These are phyloP conservation scores for Torymus aiolomorphi DNA, from an alignment of 2,888 invertebrate species.

Conservation along the genomic window DNA sequence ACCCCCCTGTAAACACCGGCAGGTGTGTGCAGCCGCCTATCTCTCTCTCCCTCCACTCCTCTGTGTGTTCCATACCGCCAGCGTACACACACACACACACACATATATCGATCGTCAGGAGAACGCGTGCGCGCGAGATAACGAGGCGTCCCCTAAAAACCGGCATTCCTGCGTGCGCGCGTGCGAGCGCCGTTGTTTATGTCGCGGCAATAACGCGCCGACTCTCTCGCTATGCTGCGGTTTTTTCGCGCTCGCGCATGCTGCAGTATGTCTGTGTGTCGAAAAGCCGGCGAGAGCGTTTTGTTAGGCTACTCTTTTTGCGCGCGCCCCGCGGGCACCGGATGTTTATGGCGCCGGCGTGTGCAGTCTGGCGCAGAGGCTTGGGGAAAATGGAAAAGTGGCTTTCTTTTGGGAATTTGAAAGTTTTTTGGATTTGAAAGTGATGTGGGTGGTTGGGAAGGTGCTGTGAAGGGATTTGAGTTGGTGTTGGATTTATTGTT, in stretches of 20 bases:
- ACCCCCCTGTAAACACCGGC: too few relatives aligned
- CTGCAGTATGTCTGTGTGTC: too few relatives aligned
- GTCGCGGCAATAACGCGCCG: constrained; percentile 17
- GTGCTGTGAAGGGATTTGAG: too few relatives aligned
- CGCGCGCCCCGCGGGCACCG: not conserved
- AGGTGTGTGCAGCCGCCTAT: not conserved
- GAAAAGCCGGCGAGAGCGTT: too few relatives aligned
- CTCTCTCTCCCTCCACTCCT: not conserved
- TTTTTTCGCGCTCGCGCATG: too few relatives aligned
- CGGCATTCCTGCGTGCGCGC: constrained; percentile 16
- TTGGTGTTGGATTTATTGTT: too few relatives aligned
- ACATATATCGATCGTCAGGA: constrained; percentile 27
- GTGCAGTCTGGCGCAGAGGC: not conserved
- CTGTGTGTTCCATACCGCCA: too few relatives aligned
- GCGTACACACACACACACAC: not conserved
- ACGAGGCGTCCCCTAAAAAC: not conserved
- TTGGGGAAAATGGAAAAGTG: not conserved
- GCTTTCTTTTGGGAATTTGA: constrained; percentile 8
- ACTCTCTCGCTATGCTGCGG: too few relatives aligned
- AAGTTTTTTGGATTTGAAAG: too few relatives aligned
- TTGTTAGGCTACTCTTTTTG: not conserved
- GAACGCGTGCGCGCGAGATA: constrained; percentile 5
- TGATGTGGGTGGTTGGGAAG: too few relatives aligned
- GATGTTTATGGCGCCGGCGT: constrained; percentile 26
- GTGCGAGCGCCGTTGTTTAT: constrained; percentile 13